Conservation (phyloP, 2,888 invertebrate species). For the Brenthis hecate region DNA sequence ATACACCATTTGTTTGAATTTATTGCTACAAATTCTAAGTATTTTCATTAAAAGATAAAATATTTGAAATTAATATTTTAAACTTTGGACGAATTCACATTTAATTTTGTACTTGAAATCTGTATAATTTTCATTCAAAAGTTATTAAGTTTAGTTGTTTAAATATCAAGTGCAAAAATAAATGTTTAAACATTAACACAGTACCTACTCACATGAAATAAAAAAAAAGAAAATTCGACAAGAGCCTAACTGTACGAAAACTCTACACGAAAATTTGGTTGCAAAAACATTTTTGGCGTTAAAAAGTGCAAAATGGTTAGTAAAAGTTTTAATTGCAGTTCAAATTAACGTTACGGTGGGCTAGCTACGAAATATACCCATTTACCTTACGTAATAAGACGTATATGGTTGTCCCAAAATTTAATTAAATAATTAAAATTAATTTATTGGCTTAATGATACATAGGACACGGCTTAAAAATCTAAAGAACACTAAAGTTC, state of each 20-base stretch:
- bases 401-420: not conserved
- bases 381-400: not conserved
- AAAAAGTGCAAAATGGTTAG: slow-evolving; percentile 54
- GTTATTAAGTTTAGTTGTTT: not conserved
- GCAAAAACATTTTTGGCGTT: slow-evolving; percentile 45
- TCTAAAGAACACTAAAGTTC: no score
- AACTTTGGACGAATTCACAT: no score
- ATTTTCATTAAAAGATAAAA: no score
- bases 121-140: not conserved
- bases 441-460: no score
- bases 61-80: no score
- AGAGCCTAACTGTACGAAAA: not conserved
- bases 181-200: not conserved
- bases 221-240: slow-evolving; percentile 5
- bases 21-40: no score
- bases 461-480: no score
- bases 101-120: no score
- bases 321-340: slow-evolving; percentile 70
- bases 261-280: not conserved
- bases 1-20: slow-evolving; percentile 2
- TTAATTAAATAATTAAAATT: no score
- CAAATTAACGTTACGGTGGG: slow-evolving; percentile 60
- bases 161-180: not conserved
- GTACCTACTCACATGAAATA: not conserved
- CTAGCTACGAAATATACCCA: slow-evolving; percentile 39